Conservation (phyloP, 2,797 vertebrate genomes). For the Dryobates pubescens region DNA sequence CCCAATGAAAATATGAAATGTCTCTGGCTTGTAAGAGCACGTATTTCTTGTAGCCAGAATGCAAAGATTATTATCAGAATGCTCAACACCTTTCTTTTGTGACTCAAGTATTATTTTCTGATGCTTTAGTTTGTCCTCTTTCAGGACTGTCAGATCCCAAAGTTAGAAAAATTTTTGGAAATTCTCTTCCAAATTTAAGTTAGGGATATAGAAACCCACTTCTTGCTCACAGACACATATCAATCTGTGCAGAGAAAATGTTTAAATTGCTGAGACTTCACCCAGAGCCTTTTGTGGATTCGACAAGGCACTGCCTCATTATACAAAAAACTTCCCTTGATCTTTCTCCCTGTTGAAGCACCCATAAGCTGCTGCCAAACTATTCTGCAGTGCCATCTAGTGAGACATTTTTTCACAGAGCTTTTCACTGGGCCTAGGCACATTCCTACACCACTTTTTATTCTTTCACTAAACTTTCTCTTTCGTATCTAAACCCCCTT, state of each 20-base stretch:
- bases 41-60: neutral
- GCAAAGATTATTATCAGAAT: neutral
- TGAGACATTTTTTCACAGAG: neutral
- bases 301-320: neutral
- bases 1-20: neutral
- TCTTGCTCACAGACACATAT: neutral
- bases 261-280: neutral
- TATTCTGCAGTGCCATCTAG: constrained; percentile 68
- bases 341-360: neutral
- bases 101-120: neutral
- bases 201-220: neutral
- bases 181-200: neutral
- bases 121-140: neutral
- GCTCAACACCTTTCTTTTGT: neutral
- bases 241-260: neutral
- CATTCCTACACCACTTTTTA: accelerated
- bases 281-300: neutral
- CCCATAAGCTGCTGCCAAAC: neutral
- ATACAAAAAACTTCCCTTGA: neutral
- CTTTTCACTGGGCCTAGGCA: neutral
- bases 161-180: neutral
- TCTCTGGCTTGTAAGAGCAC: neutral
- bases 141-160: neutral
- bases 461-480: neutral
- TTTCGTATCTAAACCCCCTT: neutral